Evolutionary conservation across 2,113 vertebrate species (phyloP), one percentile per base, ranked within the genome.

Genomic region (Sturnira hondurensis): DNA sequence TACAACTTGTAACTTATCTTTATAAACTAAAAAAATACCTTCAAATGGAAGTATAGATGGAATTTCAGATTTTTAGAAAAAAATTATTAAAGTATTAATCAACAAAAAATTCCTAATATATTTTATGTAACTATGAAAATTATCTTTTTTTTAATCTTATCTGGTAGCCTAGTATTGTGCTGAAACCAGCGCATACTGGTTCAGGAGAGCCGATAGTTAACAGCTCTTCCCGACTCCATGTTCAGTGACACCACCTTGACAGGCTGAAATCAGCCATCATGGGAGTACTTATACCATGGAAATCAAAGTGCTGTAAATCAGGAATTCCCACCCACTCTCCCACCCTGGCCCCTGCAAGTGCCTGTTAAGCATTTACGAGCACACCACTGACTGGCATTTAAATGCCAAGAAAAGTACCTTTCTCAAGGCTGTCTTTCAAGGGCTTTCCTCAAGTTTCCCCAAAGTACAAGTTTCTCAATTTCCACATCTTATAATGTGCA

Each of bases 21-120:
- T 86, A 38, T 28, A 93, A 95, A 80, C 9, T 70, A 4, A 78
- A 13, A 43, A 17, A 45, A n/a, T 54, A 61, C 67, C 61, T 70
- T 74, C 36, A 77, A 92, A 43, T 77, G 50, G 93, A 95, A n/a
- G 3, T 50, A 76, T 16, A 94, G 26, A 68, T 0, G 74, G 38
- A 95, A 89, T 78, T 92, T 86, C 31, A 28, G 38, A 74, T 68
- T 95, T 73, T 87, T 86, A 71, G 87, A 43, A 36, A 77, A 94
- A 90, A 54, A 56, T 41, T 63, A 94, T 28, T 70, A 82, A 90
- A 67, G 31, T n/a, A 94, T 76, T 73, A 93, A 65, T 45, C 71
- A 54, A 67, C 33, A 80, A 19, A 17, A 91, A 94, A 76, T 82
- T 73, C 85, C 84, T 86, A 61, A 52, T 84, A 33, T 7, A 92